Base-by-base conservation (phyloP, 2,888 invertebrate species). In the Ariolimax columbianus region DNA sequence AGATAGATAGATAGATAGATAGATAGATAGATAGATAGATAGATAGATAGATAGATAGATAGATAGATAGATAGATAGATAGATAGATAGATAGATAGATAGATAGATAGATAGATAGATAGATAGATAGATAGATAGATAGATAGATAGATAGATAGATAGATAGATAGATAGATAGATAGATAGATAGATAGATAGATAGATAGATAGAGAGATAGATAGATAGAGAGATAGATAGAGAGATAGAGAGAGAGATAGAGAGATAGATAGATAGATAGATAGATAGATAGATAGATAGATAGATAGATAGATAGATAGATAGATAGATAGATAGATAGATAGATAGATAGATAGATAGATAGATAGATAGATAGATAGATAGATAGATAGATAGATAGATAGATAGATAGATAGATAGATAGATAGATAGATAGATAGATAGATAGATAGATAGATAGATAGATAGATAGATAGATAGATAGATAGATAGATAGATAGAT, bases 271-370 rank as follows among this genome's bases (percentile, higher is more conserved):
- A 55, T 55, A 55, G 55, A 55, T 55, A 55, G 55, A 55, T 55
- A 55, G 55, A 55, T 55, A 55, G 55, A 55, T 55, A 55, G 55
- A 55, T 55, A 55, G 55, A 55, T 55, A 55, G 55, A 55, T 55
- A 55, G 55, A 55, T 55, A 55, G 55, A 55, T 55, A 55, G 55
- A 55, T 55, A 55, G 55, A 55, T 55, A 55, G 55, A 55, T 55
- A 55, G 55, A 55, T 55, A 55, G 55, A 55, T 55, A 55, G 55
- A 55, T 55, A 55, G 55, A 55, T 55, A 55, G 55, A 55, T 55
- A 55, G 55, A 55, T 55, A 55, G 55, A 55, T 55, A 55, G 66
- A 66, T 66, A 66, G 66, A 66, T 66, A 66, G 66, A 66, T 66
- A 66, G 66, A 66, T 66, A 66, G 66, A 66, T 66, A 66, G 66